Conservation (phyloP, 1,140 invertebrate species). For the Listronotus oregonensis region DNA sequence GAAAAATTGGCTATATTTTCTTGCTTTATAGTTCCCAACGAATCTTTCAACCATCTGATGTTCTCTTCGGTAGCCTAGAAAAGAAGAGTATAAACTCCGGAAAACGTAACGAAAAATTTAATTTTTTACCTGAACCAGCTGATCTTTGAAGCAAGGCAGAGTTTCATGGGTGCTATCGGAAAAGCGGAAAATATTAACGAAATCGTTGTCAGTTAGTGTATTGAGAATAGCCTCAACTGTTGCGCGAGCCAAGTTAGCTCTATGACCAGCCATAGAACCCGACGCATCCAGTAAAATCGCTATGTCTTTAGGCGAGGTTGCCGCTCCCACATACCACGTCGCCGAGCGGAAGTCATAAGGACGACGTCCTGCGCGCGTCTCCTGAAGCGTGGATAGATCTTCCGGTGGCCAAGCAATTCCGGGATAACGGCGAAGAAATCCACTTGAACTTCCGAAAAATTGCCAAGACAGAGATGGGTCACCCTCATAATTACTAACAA, state of each 20-base stretch:
- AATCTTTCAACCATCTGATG: constrained; percentile 78
- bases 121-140: constrained; percentile 73
- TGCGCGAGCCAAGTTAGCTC: constrained; percentile 81
- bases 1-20: constrained; percentile 92
- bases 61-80: constrained; percentile 84
- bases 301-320: constrained; percentile 95
- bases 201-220: constrained; percentile 95
- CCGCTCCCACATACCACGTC: constrained; percentile 93
- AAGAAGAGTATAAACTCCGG: no score
- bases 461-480: constrained; percentile 94
- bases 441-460: constrained; percentile 91
- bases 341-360: constrained; percentile 87
- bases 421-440: constrained; percentile 92
- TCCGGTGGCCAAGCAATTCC: constrained; percentile 78
- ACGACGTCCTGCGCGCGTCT: constrained; percentile 64
- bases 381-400: constrained; percentile 57
- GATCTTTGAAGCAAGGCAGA: constrained; percentile 85
- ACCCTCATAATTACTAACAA: constrained; percentile 89
- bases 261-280: constrained; percentile 86
- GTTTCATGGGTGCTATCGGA: constrained; percentile 75
- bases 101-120: no score
- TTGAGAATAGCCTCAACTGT: constrained; percentile 88
- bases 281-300: constrained; percentile 90
- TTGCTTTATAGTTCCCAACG: constrained; percentile 68
- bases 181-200: constrained; percentile 91